Base-by-base conservation (phyloP, 2,113 vertebrate species). In the Pholis gunnellus region DNA sequence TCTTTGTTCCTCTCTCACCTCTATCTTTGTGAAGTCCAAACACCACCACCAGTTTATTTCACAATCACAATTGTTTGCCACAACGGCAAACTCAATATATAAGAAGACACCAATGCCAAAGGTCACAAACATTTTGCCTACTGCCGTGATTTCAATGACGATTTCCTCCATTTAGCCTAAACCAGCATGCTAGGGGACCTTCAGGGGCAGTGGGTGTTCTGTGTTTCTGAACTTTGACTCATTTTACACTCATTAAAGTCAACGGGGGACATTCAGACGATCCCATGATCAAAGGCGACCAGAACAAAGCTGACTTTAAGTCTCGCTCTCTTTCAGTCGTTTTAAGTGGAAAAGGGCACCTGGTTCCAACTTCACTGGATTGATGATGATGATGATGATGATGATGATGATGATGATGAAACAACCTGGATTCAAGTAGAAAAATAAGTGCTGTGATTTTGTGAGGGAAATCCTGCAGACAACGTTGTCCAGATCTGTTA, bases 1-100 rank as follows among this genome's bases (percentile, higher is more conserved):
- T 91, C 90, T 95, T 94, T 94, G 91, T 95, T 74, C 87, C 90
- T 93, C 94, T 93, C 92, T 94, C 93, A 94, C 91, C 90, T 86
- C 92, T 92, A 52, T 68, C 61, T 72, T 38, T 60, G n/a, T 72
- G 54, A 63, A 44, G 59, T 56, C 15, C 80, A 65, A 25, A 66
- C 27, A 56, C 18, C 18, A 22, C 22, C 57, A 63, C 25, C 31
- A 20, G 18, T n/a, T 31, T 34, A 15, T 40, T 52, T 20, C 9
- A 38, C 7, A 64, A 36, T 63, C 50, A 18, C 20, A 10, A 18
- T 2, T 25, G 38, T 36, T 17, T n/a, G 6, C 17, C n/a, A 20
- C 1, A 38, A 29, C 31, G 22, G 36, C 10, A 15, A 42, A 57
- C 18, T 57, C 13, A 17, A 25, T n/a, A 3, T 17, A 27, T 38